Percentiles rank a stretch among this genome's conserved stretches.
These are phyloP conservation scores for Pithys albifrons DNA, from an alignment of 2,113 vertebrate genomes.

Conservation along the genomic window DNA sequence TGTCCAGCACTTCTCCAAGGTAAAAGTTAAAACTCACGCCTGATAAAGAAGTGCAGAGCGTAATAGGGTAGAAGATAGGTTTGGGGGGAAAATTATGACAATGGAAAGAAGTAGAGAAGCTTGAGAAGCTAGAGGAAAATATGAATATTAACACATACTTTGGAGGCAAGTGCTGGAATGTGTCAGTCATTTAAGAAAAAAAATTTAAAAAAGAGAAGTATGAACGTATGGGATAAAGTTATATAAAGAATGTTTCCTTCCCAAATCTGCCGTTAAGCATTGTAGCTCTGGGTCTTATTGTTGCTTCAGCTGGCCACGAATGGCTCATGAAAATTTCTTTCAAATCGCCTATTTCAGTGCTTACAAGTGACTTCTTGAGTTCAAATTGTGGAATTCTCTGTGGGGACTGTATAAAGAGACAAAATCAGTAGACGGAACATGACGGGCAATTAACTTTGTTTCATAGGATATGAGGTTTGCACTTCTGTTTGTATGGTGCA, in stretches of 20 bases:
- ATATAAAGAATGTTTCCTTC: not conserved
- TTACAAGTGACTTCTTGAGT: not conserved
- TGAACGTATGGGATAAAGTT: fast-evolving
- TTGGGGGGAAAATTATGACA: not conserved
- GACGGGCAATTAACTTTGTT: not conserved
- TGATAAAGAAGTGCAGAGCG: not conserved
- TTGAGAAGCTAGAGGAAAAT: not conserved
- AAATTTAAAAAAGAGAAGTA: not conserved
- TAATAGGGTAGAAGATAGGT: not conserved
- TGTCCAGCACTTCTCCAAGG: not conserved
- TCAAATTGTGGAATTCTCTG: not conserved
- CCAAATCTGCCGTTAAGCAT: not conserved
- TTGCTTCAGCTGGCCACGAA: not conserved
- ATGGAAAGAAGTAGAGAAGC: not conserved
- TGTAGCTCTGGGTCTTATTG: not conserved
- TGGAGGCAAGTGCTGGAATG: not conserved
- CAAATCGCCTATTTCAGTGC: not conserved
- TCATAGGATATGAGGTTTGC: not conserved
- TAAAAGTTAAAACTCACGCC: not conserved
- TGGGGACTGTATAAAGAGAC: not conserved
- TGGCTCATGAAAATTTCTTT: not conserved
- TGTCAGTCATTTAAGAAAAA: not conserved
- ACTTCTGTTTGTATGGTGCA: not conserved
- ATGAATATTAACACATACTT: not conserved
- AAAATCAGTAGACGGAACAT: not conserved